phyloP scores from a whole-genome alignment of 2,797 vertebrate genomes.

The Heteromormyrus szaboi region DNA sequence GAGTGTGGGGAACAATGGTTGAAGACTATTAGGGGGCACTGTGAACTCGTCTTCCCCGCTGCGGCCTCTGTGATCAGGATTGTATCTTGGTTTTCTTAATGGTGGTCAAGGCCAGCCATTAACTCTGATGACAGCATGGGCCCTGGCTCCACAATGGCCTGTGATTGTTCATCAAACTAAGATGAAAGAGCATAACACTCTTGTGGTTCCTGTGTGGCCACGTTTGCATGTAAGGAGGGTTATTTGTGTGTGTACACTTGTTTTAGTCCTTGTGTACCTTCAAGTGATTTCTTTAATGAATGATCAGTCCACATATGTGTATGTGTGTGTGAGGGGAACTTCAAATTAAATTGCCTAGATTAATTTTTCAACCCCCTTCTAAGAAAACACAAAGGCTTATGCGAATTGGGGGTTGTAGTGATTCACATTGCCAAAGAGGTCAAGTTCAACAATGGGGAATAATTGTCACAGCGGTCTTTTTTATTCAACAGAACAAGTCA shows the following conservation, averaged over 20 bases:
- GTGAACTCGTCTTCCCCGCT: slow-evolving; percentile 1
- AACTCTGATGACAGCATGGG: slow-evolving; percentile 25
- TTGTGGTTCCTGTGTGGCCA: not conserved
- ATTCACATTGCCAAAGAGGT: not conserved
- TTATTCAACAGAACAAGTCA: not conserved
- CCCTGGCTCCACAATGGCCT: not conserved
- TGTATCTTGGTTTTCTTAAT: slow-evolving; percentile 20
- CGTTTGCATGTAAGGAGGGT: not conserved
- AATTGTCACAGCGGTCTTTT: not conserved
- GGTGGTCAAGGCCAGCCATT: slow-evolving; percentile 26
- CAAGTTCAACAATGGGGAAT: not conserved
- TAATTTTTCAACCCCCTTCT: not conserved
- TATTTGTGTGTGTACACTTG: not conserved
- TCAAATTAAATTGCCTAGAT: not conserved
- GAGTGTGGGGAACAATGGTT: slow-evolving; percentile 20
- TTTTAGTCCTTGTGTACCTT: not conserved
- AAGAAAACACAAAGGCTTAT: not conserved
- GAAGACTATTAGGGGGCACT: slow-evolving; percentile 10
- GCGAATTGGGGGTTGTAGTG: not conserved
- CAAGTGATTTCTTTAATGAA: not conserved
- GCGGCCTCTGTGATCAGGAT: slow-evolving; percentile 18
- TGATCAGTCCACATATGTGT: not conserved
- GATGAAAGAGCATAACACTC: slow-evolving; percentile 13
- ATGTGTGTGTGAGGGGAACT: not conserved
- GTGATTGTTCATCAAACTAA: slow-evolving; percentile 16